These are phyloP conservation scores for Diplosoma virens DNA, from an alignment of 23 tunicate genomes.

Conservation along the genomic window DNA sequence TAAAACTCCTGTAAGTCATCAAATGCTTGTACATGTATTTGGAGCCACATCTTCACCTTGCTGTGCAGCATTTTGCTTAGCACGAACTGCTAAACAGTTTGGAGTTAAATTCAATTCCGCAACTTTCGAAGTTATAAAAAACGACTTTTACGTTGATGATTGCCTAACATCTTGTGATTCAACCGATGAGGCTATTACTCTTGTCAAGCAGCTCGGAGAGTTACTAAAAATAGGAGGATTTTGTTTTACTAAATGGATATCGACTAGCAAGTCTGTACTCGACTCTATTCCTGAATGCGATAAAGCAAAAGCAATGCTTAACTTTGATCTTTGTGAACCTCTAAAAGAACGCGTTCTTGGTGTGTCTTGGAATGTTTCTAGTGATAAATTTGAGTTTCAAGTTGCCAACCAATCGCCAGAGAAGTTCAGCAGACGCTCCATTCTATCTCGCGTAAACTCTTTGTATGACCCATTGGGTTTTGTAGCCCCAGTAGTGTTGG, in stretches of 20 bases:
- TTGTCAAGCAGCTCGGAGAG: too few relatives aligned
- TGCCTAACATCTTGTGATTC: slow-evolving; percentile 2
- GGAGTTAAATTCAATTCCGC: not conserved
- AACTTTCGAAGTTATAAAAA: slow-evolving; percentile 8
- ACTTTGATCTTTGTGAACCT: not conserved
- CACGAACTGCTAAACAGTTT: slow-evolving; percentile 22
- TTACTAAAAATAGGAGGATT: too few relatives aligned
- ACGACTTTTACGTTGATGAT: slow-evolving; percentile 40
- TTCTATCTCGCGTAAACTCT: not conserved
- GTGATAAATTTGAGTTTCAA: not conserved
- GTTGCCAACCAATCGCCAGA: too few relatives aligned
- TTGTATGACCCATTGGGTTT: not conserved
- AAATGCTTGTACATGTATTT: slow-evolving; percentile 17
- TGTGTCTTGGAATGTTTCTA: not conserved
- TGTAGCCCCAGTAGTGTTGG: not conserved
- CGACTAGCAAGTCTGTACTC: too few relatives aligned
- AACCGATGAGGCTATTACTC: not conserved
- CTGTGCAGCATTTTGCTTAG: slow-evolving; percentile 28
- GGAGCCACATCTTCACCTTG: slow-evolving; percentile 34
- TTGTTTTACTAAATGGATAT: too few relatives aligned
- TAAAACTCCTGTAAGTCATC: slow-evolving; percentile 18
- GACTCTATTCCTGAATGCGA: too few relatives aligned
- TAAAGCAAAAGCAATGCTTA: too few relatives aligned
- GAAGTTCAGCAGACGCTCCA: not conserved
- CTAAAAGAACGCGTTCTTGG: not conserved